phyloP scores from a whole-genome alignment of 2,797 vertebrate genomes.

The Crocidura indochinensis region DNA sequence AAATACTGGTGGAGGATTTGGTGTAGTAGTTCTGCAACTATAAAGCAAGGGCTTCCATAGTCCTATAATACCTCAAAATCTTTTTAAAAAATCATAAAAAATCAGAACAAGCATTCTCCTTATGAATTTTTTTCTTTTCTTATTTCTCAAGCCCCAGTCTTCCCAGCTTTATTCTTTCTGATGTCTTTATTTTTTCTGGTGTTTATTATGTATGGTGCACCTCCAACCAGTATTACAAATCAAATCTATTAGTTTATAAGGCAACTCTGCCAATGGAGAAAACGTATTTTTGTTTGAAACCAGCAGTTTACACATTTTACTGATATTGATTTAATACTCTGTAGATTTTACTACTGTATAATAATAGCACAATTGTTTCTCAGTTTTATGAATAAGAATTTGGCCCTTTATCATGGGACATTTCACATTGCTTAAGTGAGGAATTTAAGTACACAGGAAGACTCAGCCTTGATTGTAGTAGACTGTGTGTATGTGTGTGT shows the following conservation, averaged over 20 bases:
- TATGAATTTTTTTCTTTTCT: constrained; percentile 61
- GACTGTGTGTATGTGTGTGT: not conserved
- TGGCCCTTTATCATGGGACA: constrained; percentile 81
- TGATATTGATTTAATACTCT: constrained; percentile 87
- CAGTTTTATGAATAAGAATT: constrained; percentile 83
- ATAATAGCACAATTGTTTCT: constrained; percentile 86
- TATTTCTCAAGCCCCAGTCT: constrained; percentile 22
- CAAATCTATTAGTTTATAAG: constrained; percentile 82
- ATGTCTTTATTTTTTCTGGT: constrained; percentile 39
- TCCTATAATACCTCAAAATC: too few species aligned
- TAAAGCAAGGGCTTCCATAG: too few species aligned
- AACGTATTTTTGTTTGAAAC: constrained; percentile 78
- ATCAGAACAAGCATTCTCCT: not conserved
- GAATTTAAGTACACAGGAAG: constrained; percentile 41
- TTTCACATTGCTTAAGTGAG: constrained; percentile 81
- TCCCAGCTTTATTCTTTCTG: constrained; percentile 46
- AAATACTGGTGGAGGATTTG: too few species aligned
- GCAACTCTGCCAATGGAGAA: constrained; percentile 76
- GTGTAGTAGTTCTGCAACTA: too few species aligned
- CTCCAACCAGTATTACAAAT: constrained; percentile 77
- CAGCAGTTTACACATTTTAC: constrained; percentile 83
- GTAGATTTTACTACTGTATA: constrained; percentile 88
- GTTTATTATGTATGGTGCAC: constrained; percentile 35
- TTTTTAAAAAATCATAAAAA: too few species aligned
- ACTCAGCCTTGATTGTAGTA: constrained; percentile 27